Base-by-base conservation (phyloP, 2,113 vertebrate genomes). In the Tursiops truncatus region DNA sequence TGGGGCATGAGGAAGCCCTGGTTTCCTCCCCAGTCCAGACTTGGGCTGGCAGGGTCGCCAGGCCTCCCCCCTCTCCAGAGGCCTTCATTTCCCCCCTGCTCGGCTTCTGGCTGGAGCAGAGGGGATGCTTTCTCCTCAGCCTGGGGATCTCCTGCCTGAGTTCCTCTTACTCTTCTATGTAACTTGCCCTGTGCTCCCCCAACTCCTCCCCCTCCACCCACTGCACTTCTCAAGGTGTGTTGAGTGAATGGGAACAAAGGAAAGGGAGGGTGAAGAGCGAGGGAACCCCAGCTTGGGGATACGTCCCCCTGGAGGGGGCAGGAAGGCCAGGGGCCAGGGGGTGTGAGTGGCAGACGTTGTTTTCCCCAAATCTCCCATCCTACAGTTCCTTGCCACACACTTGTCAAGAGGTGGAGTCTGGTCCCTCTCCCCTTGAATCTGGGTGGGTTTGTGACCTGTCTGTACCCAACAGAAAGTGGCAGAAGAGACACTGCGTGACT, bases 381-480 rank as follows among this genome's bases (percentile, higher is more conserved):
- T 12, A 31, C 15, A 4, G 26, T 44, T 74, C 11, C 62, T 70
- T 28, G 67, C 23, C 21, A 10, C 3, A 14, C 10, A 13, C 58
- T n/a, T 60, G 8, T 21, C 41, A 9, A 41, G 44, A 56, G 9
- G 8, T 53, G 36, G 18, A 12, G n/a, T 76, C 44, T 68, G 36
- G 25, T 38, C 58, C 15, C 8, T 12, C 36, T 18, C 15, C 20
- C 11, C 26, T 77, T 38, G 90, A 36, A 31, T 25, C 26, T 71
- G 12, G 17, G 26, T 77, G 44, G 31, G 44, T 81, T 68, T 97
- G 36, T 36, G 65, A 62, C 56, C 79, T 38, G n/a, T 41, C 92
- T 15, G 15, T 67, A 50, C 26, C 47, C 25, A 25, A 23, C 5
- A 65, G 60, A 71, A 85, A 36, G 58, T 14, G 18, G 65, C 23